Evolutionary conservation across 2,113 vertebrate genomes (phyloP).

Genomic region (Butastur rufipennis): DNA sequence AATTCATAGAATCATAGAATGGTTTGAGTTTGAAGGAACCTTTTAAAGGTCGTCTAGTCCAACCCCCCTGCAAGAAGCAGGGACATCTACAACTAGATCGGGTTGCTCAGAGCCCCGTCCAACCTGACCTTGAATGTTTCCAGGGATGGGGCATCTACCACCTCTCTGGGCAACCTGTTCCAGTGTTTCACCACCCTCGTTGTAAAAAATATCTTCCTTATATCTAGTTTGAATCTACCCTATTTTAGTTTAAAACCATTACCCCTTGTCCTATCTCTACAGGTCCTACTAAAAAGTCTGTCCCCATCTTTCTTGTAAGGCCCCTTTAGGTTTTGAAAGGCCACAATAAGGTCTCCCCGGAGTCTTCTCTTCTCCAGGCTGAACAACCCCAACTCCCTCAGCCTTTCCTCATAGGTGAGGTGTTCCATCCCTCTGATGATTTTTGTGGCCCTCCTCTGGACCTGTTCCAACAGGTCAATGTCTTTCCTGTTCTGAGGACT

Average conservation of each 20-base stretch:
- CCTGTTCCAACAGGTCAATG: not conserved
- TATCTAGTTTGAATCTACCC: too few species aligned
- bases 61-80: not conserved
- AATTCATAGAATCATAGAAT: not conserved
- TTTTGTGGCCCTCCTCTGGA: not conserved
- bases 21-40: not conserved
- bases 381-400: not conserved
- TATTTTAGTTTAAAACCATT: not conserved
- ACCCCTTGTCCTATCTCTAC: too few species aligned
- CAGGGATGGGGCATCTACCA: not conserved
- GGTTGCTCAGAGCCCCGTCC: not conserved
- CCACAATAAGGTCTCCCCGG: accelerated
- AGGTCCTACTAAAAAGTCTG: not conserved
- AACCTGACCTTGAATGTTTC: not conserved
- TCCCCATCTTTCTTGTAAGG: not conserved
- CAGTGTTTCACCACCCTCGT: not conserved
- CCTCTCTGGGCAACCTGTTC: not conserved
- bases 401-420: not conserved
- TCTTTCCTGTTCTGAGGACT: not conserved
- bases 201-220: not conserved
- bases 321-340: not conserved
- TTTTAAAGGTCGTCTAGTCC: not conserved
- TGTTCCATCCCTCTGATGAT: not conserved
- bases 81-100: not conserved
- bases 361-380: not conserved